Percentiles rank a stretch among this genome's conserved stretches.
Evolutionary conservation across 1,140 invertebrate genomes (phyloP).

Genomic region (Sycophaga agraensis): DNA sequence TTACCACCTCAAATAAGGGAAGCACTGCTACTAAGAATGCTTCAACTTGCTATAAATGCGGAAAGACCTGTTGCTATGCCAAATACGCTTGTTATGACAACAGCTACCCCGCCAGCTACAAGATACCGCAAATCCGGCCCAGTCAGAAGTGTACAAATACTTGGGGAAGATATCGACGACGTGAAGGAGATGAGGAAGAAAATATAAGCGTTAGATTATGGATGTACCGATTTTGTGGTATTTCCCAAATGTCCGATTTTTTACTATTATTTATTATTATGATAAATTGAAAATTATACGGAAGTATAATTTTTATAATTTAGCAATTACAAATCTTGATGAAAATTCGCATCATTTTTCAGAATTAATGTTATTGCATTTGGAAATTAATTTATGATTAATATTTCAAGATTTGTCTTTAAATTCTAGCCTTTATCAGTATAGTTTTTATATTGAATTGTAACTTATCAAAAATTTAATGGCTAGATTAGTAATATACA

Average conservation of each 20-base stretch:
- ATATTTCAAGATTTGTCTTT: no score
- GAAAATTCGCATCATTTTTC: no score
- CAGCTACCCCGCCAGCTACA: conserved; percentile 23
- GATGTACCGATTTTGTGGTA: not conserved
- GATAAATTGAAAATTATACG: not conserved
- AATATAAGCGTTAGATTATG: conserved; percentile 32
- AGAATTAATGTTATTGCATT: no score
- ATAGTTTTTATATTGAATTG: not conserved
- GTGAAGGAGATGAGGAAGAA: conserved; percentile 47
- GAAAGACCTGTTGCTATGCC: conserved; percentile 57
- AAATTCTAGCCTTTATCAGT: no score
- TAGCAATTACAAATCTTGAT: not conserved
- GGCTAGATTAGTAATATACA: not conserved
- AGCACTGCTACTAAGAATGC: conserved; percentile 68
- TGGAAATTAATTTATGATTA: no score
- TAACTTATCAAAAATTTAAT: not conserved
- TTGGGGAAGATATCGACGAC: conserved; percentile 44
- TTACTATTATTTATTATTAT: conserved; percentile 22
- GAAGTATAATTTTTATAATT: conserved; percentile 2
- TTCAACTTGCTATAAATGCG: conserved; percentile 68
- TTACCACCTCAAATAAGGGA: conserved; percentile 68
- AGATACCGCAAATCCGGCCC: conserved; percentile 50
- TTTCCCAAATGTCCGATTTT: not conserved
- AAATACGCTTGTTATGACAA: conserved; percentile 35
- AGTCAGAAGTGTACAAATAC: conserved; percentile 51